These are phyloP conservation scores for Camptogramma bilineatum DNA, from an alignment of 2,888 invertebrate species.

Conservation along the genomic window DNA sequence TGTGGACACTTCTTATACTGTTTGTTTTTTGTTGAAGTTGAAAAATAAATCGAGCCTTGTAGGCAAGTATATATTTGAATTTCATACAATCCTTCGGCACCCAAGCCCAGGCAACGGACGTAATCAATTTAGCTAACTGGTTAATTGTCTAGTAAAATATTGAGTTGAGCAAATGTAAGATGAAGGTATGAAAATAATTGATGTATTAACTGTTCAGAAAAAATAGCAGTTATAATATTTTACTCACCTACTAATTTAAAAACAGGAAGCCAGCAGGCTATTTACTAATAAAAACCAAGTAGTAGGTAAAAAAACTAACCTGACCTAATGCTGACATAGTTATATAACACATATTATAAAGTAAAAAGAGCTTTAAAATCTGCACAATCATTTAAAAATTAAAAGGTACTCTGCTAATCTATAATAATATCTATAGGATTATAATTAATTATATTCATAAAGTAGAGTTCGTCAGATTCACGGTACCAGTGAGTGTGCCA, in stretches of 20 bases:
- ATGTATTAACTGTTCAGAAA: not conserved
- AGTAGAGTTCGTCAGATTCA: no score
- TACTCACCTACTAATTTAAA: not conserved
- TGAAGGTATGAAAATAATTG: constrained; percentile 12
- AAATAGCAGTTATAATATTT: not conserved
- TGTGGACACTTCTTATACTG: constrained; percentile 16
- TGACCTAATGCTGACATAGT: no score
- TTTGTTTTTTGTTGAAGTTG: constrained; percentile 22
- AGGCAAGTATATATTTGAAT: constrained; percentile 19
- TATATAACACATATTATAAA: no score
- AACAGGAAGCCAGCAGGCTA: not conserved
- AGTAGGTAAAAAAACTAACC: not conserved
- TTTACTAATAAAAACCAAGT: not conserved
- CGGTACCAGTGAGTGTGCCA: no score
- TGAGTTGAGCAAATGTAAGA: constrained; percentile 54
- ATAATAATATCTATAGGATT: no score
- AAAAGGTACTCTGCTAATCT: no score
- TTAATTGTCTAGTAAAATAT: constrained; percentile 74
- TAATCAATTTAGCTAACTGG: constrained; percentile 79
- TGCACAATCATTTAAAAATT: no score
- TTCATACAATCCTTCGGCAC: constrained; percentile 27
- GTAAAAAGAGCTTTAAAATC: no score
- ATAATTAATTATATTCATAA: no score
- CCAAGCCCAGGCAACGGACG: constrained; percentile 62
- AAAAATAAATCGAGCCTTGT: constrained; percentile 31